Evolutionary conservation across 1,140 invertebrate genomes (phyloP).

Genomic region (Lepidurus arcticus): DNA sequence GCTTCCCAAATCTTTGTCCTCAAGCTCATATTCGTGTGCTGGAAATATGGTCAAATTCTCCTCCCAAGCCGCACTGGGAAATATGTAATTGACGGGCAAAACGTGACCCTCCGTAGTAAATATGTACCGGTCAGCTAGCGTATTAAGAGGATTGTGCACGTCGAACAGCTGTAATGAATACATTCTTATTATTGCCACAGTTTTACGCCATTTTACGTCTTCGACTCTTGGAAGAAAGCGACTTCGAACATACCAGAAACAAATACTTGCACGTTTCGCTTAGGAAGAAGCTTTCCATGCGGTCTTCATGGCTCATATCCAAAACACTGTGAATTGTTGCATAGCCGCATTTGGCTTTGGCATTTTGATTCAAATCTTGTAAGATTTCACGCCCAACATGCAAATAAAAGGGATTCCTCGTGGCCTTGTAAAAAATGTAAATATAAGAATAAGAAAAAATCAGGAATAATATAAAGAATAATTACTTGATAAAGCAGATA

Average conservation of each 20-base stretch:
- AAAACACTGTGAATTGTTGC: constrained; percentile 64
- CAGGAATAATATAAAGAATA: neutral
- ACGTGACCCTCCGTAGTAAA: constrained; percentile 67
- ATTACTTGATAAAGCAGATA: constrained; percentile 56
- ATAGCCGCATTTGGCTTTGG: constrained; percentile 60
- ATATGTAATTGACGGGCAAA: constrained; percentile 51
- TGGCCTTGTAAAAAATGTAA: constrained; percentile 53
- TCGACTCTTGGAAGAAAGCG: neutral
- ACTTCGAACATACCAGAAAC: constrained; percentile 46
- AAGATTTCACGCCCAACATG: constrained; percentile 62
- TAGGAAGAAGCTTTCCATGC: constrained; percentile 67
- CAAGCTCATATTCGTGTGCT: constrained; percentile 35
- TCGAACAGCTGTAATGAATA: constrained; percentile 58
- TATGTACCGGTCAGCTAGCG: constrained; percentile 51
- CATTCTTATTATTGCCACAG: neutral
- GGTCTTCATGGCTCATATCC: constrained; percentile 60
- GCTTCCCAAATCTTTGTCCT: constrained; percentile 22
- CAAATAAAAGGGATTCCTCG: constrained; percentile 65
- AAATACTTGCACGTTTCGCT: constrained; percentile 68
- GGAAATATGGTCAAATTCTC: constrained; percentile 38
- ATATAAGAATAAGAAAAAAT: constrained; percentile 11
- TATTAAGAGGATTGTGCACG: constrained; percentile 58
- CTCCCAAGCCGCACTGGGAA: constrained; percentile 46
- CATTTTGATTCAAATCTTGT: constrained; percentile 54
- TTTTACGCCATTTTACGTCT: no score